phyloP scores from a whole-genome alignment of 2,113 vertebrate genomes.

The Ranitomeya variabilis region DNA sequence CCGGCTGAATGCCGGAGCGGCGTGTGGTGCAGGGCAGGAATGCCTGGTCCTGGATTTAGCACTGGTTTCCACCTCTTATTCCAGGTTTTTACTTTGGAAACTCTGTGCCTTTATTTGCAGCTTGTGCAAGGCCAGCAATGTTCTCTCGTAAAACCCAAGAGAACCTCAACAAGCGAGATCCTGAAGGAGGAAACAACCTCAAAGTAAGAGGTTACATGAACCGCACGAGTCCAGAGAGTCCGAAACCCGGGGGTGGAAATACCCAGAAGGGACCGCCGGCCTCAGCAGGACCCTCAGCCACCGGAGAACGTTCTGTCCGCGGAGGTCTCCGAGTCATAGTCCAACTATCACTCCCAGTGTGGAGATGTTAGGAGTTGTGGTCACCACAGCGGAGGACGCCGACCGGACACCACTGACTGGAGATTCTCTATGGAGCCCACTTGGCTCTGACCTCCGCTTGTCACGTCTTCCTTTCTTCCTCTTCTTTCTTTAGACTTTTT shows the following conservation, averaged over 20 bases:
- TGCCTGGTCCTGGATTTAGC: neutral
- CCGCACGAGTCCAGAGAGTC: neutral
- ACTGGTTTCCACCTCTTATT: neutral
- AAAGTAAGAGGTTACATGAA: neutral
- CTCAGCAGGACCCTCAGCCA: neutral
- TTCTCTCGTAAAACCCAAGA: neutral
- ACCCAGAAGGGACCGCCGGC: neutral
- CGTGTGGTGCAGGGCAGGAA: no score
- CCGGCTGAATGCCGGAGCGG: neutral
- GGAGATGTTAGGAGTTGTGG: neutral
- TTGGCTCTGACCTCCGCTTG: no score
- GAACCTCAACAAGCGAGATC: neutral
- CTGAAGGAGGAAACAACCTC: constrained; percentile 20
- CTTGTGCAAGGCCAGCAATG: constrained; percentile 30
- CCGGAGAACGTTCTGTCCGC: neutral
- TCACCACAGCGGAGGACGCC: neutral
- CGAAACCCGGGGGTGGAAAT: neutral
- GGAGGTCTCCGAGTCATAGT: neutral
- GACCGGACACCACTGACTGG: neutral
- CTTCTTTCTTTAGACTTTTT: no score
- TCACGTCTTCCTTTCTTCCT: no score
- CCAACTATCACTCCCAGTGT: neutral
- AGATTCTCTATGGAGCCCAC: no score
- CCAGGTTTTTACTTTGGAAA: neutral
- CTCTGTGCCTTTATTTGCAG: neutral